These are phyloP conservation scores for Helarctos malayanus DNA, from an alignment of 2,797 vertebrate genomes.

Conservation along the genomic window DNA sequence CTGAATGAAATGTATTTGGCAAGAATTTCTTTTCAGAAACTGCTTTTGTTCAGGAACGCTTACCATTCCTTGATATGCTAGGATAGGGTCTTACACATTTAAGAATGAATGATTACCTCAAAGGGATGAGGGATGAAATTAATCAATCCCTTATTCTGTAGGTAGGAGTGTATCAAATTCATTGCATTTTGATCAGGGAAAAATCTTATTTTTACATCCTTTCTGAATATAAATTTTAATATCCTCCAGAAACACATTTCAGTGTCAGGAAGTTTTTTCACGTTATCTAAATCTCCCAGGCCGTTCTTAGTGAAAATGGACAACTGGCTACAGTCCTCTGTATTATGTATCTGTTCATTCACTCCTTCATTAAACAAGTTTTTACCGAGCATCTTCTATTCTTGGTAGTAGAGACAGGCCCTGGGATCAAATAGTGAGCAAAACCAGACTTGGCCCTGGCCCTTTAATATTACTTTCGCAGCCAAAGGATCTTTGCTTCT, in stretches of 20 bases:
- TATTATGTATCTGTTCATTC: not conserved
- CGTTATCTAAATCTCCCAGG: constrained; percentile 32
- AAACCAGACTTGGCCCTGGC: not conserved
- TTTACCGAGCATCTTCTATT: constrained; percentile 47
- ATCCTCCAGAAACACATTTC: constrained; percentile 58
- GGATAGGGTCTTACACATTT: not conserved
- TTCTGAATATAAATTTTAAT: constrained; percentile 64
- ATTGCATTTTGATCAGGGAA: constrained; percentile 63
- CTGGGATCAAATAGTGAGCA: constrained; percentile 11
- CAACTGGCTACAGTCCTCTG: not conserved
- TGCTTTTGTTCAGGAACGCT: constrained; percentile 41
- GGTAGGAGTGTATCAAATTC: constrained; percentile 32
- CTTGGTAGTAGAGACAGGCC: not conserved
- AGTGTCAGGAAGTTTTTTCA: not conserved
- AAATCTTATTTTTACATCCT: constrained; percentile 64
- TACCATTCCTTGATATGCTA: constrained; percentile 28
- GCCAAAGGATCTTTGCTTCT: not conserved
- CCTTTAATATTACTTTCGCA: not conserved
- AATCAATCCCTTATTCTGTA: constrained; percentile 39
- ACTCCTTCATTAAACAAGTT: not conserved
- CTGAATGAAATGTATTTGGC: constrained; percentile 29
- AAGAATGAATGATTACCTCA: constrained; percentile 50
- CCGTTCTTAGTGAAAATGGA: constrained; percentile 14
- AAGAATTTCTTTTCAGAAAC: constrained; percentile 64
- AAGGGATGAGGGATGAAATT: constrained; percentile 25